Base-by-base conservation (phyloP, 1,140 invertebrate species). In the Solen grandis region DNA sequence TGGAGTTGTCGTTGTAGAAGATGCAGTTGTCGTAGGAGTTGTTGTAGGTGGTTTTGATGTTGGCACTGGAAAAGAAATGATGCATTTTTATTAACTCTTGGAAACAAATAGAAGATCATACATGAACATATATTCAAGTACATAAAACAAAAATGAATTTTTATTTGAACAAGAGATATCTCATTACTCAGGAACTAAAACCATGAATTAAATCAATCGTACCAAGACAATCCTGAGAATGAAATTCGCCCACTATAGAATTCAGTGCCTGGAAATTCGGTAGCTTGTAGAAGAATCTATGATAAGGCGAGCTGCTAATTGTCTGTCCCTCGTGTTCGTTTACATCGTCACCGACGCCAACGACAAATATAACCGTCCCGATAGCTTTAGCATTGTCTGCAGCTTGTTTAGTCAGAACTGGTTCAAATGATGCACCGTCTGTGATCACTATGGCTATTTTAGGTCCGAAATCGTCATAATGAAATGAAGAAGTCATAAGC, bases 271-370 rank as follows among this genome's bases (percentile, higher is more conserved):
- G 14, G 22, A 77, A 69, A 25, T 69, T 46, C 29, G 27, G 31
- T 2, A 79, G 33, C 31, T 52, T 46, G 36, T 41, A 79, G 1
- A 69, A n/a, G 57, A 54, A 79, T 31, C 54, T 59, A 31, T 13
- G 22, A 62, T 79, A 38, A 5, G 76, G 76, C 22, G 69, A 54
- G 57, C 76, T 79, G 35, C 76, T 79, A 27, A 79, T 79, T 5
- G 14, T 31, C 55, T 59, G 59, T 10, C 41, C 14, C 46, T 79
- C 76, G 16, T 60, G 33, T 35, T 33, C 33, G 38, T 79, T 79
- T 19, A 79, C 66, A 29, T 79, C 76, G 33, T 79, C 66, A n/a
- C 76, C 76, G 16, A 79, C 54, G 16, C 76, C 76, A 62, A 79
- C 57, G 0, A 70, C 76, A 60, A 70, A 79, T 25, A 79, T 31